These are phyloP conservation scores for Sciurus vulgaris DNA, from an alignment of 2,797 vertebrate genomes.

Conservation along the genomic window DNA sequence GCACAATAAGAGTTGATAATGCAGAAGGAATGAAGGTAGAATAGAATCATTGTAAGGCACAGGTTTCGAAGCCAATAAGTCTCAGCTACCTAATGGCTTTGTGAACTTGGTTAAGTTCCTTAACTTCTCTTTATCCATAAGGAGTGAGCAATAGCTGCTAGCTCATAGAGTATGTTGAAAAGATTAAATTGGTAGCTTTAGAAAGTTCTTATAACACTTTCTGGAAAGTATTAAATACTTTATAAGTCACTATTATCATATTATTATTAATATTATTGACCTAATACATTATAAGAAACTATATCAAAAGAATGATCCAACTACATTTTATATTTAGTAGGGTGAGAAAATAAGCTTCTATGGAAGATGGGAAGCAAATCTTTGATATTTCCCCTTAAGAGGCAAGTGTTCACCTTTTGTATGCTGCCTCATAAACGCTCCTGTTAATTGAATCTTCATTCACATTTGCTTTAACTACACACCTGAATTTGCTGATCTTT, in stretches of 20 bases:
- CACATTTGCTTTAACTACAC: constrained; percentile 37
- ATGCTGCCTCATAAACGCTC: not conserved
- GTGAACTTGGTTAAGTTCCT: not conserved
- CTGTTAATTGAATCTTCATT: constrained; percentile 47
- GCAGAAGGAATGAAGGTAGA: constrained; percentile 9
- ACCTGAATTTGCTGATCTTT: constrained; percentile 51
- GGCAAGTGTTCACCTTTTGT: not conserved
- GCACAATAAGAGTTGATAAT: not conserved
- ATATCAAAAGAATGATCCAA: not conserved
- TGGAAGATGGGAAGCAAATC: not conserved
- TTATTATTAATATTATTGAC: not conserved
- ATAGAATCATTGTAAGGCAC: not conserved
- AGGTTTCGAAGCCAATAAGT: not conserved
- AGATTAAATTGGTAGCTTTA: not conserved
- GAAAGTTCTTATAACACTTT: constrained; percentile 1
- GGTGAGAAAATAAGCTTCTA: not conserved
- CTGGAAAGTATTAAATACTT: constrained; percentile 13
- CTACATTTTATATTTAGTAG: not conserved
- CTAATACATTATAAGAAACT: not conserved
- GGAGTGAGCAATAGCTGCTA: not conserved
- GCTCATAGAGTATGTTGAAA: not conserved
- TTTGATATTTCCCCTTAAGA: not conserved
- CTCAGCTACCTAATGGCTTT: not conserved
- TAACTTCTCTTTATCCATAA: not conserved
- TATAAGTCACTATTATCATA: not conserved